Percentiles rank a stretch among this genome's conserved stretches.
Conservation (phyloP, 2,113 vertebrate species). For the Anhinga rufa region DNA sequence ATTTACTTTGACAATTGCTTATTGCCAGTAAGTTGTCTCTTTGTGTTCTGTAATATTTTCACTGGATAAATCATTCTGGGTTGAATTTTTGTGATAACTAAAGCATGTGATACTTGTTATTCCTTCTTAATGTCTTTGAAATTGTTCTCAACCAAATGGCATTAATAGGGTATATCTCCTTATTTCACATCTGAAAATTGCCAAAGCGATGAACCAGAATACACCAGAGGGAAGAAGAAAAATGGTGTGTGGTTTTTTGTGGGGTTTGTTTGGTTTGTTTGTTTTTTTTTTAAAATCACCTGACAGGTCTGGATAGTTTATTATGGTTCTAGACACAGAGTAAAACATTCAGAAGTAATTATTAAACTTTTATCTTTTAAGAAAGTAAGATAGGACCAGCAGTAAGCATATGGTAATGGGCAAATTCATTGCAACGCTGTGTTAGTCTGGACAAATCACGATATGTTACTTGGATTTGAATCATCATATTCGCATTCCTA, state of each 20-base stretch:
- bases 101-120: neutral
- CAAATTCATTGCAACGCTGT: neutral
- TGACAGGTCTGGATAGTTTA: neutral
- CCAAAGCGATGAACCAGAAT: neutral
- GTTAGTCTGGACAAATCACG: neutral
- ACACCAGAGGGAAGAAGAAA: neutral
- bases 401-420: neutral
- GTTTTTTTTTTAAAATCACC: neutral
- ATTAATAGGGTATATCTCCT: neutral
- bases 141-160: neutral
- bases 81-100: neutral
- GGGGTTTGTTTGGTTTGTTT: too few relatives aligned
- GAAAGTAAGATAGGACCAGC: neutral
- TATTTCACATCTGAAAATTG: neutral
- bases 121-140: neutral
- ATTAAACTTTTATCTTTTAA: neutral
- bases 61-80: neutral
- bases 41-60: neutral
- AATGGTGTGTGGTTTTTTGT: neutral
- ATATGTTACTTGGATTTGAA: neutral
- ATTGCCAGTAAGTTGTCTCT: neutral
- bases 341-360: neutral
- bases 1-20: neutral
- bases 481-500: neutral
- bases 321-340: neutral